Evolutionary conservation across 2,888 invertebrate genomes (phyloP), one percentile per base, ranked within the genome.

Genomic region (Eupithecia subumbrata): DNA sequence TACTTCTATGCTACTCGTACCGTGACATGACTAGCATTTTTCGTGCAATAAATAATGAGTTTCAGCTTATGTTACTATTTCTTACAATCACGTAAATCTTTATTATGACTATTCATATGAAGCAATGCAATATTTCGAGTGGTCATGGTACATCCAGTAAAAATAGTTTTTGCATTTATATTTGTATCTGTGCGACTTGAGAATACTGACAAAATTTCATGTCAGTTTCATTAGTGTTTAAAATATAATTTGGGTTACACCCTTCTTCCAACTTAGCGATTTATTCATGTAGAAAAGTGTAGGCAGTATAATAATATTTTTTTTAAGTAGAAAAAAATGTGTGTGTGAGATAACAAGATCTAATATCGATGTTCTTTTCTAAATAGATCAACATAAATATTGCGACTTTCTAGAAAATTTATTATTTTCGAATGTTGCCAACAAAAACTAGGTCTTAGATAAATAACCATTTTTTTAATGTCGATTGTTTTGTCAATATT

Each of bases 101-200:
- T 37, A 37, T 37, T 37, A 4, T 5, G 37, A 7, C n/a, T 5
- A 9, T n/a, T 52, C 8, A 48, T 16, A 5, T 45, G 45, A 14
- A 14, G 45, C 45, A 16, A 48, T 12, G 45, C 45, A 52, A n/a
- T n/a, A 52, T 52, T 22, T 11, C 52, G 2, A 52, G 52, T 56
- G 8, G 14, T 25, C 25, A 4, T 60, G 60, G 12, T 14, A 60
- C 4, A 25, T 56, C 25, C 12, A 60, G 14, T 67, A 37, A n/a
- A 30, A 67, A 11, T 40, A 8, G n/a, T 22, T 43, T 43, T 43
- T 89, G 90, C 90, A 91, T 91, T 91, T 90, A 90, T 85, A 80
- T 48, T 74, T 69, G 73, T 70, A 40, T 63, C 72, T 63, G 76
- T 85, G 81, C 83, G 87, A 85, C 88, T 88, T 88, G 84, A 84